Evolutionary conservation across 2,888 invertebrate genomes (phyloP).

Genomic region (Carabus problematicus): DNA sequence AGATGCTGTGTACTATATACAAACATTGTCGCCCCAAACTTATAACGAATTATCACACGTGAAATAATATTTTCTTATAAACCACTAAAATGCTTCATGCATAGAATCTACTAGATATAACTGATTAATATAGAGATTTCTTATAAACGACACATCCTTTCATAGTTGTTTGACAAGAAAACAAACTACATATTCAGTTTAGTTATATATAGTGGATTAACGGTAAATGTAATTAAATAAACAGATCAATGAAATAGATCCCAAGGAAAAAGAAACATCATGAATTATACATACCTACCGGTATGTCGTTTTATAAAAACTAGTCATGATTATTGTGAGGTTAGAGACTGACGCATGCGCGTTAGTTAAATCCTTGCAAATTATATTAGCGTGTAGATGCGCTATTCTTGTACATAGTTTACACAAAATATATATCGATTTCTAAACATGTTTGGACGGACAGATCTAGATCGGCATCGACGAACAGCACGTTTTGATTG

Average conservation of each 20-base stretch:
- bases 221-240: background rate
- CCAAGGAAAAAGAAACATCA: constrained; percentile 18
- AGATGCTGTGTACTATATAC: too few species aligned
- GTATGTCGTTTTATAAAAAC: constrained; percentile 30
- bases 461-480: constrained; percentile 25
- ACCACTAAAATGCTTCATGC: too few species aligned
- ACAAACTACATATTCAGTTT: background rate
- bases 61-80: too few species aligned
- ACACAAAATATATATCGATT: constrained; percentile 18
- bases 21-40: too few species aligned
- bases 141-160: too few species aligned
- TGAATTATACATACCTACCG: constrained; percentile 29
- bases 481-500: constrained; percentile 25
- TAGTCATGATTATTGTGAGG: constrained; percentile 10
- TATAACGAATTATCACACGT: too few species aligned
- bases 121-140: too few species aligned
- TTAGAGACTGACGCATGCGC: background rate
- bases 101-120: too few species aligned
- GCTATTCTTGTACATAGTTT: background rate
- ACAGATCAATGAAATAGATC: constrained; percentile 33
- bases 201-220: constrained; percentile 10
- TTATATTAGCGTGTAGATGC: background rate
- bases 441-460: constrained; percentile 19
- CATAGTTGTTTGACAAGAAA: too few species aligned
- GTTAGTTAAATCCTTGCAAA: too few species aligned